A percentile compares a stretch with the other conserved stretches of the same genome.
Conservation (phyloP, 2,113 vertebrate species). For the Hippoglossus stenolepis region DNA sequence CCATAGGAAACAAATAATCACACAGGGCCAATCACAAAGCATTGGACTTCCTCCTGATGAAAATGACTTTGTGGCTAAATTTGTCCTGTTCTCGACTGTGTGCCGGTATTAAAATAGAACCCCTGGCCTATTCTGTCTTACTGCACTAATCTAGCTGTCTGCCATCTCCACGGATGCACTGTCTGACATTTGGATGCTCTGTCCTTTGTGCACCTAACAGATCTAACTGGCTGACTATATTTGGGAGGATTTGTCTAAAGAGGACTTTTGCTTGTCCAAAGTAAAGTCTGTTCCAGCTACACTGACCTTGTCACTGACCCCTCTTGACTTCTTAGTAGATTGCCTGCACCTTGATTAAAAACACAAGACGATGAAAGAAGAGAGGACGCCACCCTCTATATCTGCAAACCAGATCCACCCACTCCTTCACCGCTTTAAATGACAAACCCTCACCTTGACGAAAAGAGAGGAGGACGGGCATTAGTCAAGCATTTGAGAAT, state of each 20-base stretch:
- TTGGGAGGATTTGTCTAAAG: conserved; percentile 10
- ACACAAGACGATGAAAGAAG: conserved; percentile 5
- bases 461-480: neutral
- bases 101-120: conserved; percentile 46
- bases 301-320: conserved; percentile 18
- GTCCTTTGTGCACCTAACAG: conserved; percentile 22
- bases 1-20: neutral
- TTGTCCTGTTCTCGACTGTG: no score
- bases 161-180: conserved; percentile 40
- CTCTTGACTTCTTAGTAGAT: neutral
- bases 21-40: conserved; percentile 4
- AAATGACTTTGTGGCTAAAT: conserved; percentile 18
- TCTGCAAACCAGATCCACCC: neutral
- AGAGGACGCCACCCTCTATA: neutral
- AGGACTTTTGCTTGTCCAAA: conserved; percentile 29
- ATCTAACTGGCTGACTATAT: conserved; percentile 27
- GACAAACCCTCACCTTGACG: neutral
- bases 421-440: neutral
- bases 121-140: conserved; percentile 14
- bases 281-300: neutral
- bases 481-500: conserved; percentile 4
- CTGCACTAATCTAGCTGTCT: conserved; percentile 40
- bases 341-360: conserved; percentile 12
- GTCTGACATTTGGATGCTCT: conserved; percentile 51
- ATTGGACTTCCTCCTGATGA: conserved; percentile 7